Evolutionary conservation across 2,797 vertebrate genomes (phyloP).

Genomic region (Australoheros facetus): DNA sequence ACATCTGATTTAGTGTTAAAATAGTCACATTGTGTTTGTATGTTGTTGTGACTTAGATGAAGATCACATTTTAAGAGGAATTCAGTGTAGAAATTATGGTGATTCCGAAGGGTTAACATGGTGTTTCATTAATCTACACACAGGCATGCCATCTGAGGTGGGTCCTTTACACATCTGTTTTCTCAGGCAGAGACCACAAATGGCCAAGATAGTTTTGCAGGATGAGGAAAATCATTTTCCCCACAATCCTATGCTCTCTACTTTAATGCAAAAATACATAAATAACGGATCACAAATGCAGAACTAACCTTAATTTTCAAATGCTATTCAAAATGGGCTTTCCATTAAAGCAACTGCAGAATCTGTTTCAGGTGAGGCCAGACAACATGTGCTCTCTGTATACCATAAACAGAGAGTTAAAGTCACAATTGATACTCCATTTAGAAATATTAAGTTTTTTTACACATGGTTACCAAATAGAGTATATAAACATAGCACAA

Average conservation of each 20-base stretch:
- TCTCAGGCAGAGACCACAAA: not conserved
- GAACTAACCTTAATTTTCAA: slow-evolving; percentile 2
- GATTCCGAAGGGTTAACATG: not conserved
- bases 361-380: not conserved
- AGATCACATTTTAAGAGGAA: too few relatives aligned
- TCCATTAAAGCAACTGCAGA: not conserved
- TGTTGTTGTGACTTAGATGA: not conserved
- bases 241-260: not conserved
- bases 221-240: not conserved
- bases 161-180: not conserved
- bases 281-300: not conserved
- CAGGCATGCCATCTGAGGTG: not conserved
- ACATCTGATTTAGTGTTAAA: not conserved
- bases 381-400: not conserved
- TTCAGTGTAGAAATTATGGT: not conserved
- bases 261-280: not conserved
- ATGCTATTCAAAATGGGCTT: not conserved
- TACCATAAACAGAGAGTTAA: not conserved
- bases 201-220: not conserved
- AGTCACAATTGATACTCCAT: not conserved
- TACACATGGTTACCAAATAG: not conserved
- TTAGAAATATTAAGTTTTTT: not conserved
- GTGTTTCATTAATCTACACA: not conserved
- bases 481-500: too few relatives aligned
- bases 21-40: not conserved